Percentiles rank a stretch among this genome's conserved stretches.
phyloP scores from a whole-genome alignment of 1,140 invertebrate genomes.

The Drosophila triauraria region DNA sequence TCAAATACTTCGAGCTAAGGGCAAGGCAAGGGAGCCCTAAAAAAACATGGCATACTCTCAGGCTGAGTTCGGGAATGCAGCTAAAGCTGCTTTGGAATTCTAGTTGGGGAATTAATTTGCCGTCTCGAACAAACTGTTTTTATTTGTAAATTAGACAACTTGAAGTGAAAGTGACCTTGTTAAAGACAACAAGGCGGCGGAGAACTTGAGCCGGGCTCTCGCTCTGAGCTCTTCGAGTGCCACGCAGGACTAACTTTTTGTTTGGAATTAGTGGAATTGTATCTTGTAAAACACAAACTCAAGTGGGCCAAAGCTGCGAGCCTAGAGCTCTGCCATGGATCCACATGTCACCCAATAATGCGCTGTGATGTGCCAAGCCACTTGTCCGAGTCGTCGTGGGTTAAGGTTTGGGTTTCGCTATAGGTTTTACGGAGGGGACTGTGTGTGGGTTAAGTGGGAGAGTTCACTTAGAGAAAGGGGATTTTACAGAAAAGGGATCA shows the following conservation, averaged over 20 bases:
- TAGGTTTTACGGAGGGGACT: slow-evolving; percentile 1
- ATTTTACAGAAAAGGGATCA: neutral
- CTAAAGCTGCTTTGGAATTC: slow-evolving; percentile 19
- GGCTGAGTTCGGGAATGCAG: slow-evolving; percentile 26
- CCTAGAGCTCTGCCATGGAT: slow-evolving; percentile 69
- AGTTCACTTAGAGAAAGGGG: neutral
- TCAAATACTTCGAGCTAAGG: slow-evolving; percentile 10
- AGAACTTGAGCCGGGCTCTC: slow-evolving; percentile 23
- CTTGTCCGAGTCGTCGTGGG: slow-evolving; percentile 60
- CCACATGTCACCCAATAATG: slow-evolving; percentile 81
- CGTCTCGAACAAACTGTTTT: slow-evolving; percentile 41
- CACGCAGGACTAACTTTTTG: slow-evolving; percentile 79
- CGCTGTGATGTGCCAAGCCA: slow-evolving; percentile 79
- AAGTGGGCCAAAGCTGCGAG: slow-evolving; percentile 76
- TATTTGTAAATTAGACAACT: slow-evolving; percentile 53
- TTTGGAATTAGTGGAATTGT: slow-evolving; percentile 81
- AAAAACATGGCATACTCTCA: slow-evolving; percentile 47
- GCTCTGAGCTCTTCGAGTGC: slow-evolving; percentile 54
- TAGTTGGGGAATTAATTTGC: slow-evolving; percentile 27
- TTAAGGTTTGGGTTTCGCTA: slow-evolving; percentile 14
- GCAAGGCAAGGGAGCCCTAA: slow-evolving; percentile 5
- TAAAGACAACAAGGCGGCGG: slow-evolving; percentile 31
- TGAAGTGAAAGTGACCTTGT: slow-evolving; percentile 38
- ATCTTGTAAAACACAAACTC: slow-evolving; percentile 82
- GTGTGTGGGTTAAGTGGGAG: slow-evolving; percentile 13